phyloP scores from a whole-genome alignment of 2,797 vertebrate genomes.

The Anguilla pacifica region DNA sequence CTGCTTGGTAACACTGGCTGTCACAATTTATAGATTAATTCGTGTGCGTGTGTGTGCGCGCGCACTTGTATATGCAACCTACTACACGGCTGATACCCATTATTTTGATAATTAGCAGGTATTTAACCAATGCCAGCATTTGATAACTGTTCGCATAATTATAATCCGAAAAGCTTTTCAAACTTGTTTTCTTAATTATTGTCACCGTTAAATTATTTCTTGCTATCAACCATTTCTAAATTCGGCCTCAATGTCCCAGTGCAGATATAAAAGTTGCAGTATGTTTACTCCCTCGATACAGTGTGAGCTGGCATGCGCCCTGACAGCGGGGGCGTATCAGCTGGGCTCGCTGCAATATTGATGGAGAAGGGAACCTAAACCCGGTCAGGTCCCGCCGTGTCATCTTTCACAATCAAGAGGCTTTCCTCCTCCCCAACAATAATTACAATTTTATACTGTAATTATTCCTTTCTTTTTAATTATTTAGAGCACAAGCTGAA shows the following conservation, averaged over 20 bases:
- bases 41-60: neutral
- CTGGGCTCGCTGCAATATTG: conserved; percentile 72
- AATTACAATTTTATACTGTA: conserved; percentile 90
- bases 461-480: conserved; percentile 91
- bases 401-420: conserved; percentile 73
- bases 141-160: neutral
- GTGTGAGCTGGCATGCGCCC: conserved; percentile 36
- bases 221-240: conserved; percentile 6
- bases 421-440: conserved; percentile 71
- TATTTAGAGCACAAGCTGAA: conserved; percentile 81
- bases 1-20: neutral
- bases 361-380: conserved; percentile 69
- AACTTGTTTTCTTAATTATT: neutral
- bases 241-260: neutral
- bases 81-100: neutral
- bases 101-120: neutral
- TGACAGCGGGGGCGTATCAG: conserved; percentile 46
- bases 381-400: conserved; percentile 66
- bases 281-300: conserved; percentile 39
- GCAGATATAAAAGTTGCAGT: conserved; percentile 44
- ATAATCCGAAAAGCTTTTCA: neutral
- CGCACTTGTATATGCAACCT: neutral
- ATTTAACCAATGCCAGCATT: neutral
- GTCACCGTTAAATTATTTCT: conserved; percentile 2
- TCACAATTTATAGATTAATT: neutral